phyloP scores from a whole-genome alignment of 2,888 invertebrate genomes.

The Dioctria rufipes region DNA sequence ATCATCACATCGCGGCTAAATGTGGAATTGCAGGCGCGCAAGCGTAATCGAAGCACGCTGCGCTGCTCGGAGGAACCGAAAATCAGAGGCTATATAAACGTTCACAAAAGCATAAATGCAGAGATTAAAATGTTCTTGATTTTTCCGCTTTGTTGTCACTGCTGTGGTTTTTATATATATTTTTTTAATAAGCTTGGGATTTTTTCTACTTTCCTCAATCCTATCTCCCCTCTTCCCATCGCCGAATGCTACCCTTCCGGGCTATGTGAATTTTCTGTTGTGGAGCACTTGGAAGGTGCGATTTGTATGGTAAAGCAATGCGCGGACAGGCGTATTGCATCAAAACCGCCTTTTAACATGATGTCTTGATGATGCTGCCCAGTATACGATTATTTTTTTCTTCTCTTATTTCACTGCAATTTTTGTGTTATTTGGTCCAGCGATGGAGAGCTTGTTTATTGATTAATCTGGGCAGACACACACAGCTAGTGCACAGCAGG shows the following conservation, averaged over 20 bases:
- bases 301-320: background rate
- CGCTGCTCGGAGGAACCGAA: background rate
- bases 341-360: background rate
- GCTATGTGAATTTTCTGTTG: no score
- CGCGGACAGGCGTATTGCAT: constrained; percentile 4
- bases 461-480: background rate
- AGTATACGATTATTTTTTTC: background rate
- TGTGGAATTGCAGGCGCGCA: no score
- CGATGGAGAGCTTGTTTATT: background rate
- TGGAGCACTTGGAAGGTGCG: background rate
- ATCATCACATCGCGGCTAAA: no score
- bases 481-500: constrained; percentile 1
- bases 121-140: background rate
- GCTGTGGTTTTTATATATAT: background rate
- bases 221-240: background rate
- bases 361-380: background rate
- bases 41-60: background rate
- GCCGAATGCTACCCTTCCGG: background rate
- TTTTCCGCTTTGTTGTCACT: background rate
- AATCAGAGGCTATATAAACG: background rate
- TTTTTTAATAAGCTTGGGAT: background rate
- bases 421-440: background rate
- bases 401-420: background rate
- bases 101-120: background rate
- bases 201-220: background rate